A percentile compares a stretch with the other conserved stretches of the same genome.
phyloP scores from a whole-genome alignment of 2,888 invertebrate species.

The Dendrolimus pini region DNA sequence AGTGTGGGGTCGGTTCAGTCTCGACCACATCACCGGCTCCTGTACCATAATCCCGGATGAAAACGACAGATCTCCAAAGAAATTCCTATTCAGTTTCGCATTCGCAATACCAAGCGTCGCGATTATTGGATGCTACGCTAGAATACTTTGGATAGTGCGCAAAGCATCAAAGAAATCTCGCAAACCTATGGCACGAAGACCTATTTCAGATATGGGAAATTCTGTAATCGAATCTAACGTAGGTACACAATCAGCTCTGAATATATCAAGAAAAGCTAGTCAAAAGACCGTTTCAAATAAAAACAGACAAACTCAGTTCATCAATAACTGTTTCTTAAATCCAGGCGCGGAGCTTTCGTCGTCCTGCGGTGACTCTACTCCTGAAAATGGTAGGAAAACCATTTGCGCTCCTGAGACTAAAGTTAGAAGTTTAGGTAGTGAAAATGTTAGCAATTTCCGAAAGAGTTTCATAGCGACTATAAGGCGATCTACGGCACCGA shows the following conservation, averaged over 20 bases:
- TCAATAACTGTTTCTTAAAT: constrained; percentile 23
- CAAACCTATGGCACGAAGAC: constrained; percentile 29
- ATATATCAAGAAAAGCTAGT: constrained; percentile 2
- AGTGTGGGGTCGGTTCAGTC: constrained; percentile 86
- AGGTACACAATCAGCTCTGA: constrained; percentile 30
- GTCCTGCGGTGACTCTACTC: constrained; percentile 24
- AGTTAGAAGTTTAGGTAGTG: constrained; percentile 26
- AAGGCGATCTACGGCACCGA: constrained; percentile 40
- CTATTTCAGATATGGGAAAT: constrained; percentile 37
- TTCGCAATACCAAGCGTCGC: constrained; percentile 90
- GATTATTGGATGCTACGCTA: constrained; percentile 89
- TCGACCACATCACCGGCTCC: constrained; percentile 84
- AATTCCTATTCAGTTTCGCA: constrained; percentile 86
- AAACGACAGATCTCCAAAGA: constrained; percentile 83
- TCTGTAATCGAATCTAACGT: constrained; percentile 33
- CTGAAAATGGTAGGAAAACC: constrained; percentile 45
- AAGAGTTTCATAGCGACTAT: constrained; percentile 46
- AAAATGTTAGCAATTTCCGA: constrained; percentile 30
- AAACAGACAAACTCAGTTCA: constrained; percentile 9
- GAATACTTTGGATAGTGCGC: constrained; percentile 87
- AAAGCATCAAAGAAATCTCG: constrained; percentile 80
- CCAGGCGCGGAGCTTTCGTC: constrained; percentile 42
- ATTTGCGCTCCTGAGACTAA: constrained; percentile 25
- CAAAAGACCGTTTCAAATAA: constrained; percentile 1
- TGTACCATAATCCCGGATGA: constrained; percentile 85